Base-by-base conservation (phyloP, 2,888 invertebrate genomes). In the Thereva unica region DNA sequence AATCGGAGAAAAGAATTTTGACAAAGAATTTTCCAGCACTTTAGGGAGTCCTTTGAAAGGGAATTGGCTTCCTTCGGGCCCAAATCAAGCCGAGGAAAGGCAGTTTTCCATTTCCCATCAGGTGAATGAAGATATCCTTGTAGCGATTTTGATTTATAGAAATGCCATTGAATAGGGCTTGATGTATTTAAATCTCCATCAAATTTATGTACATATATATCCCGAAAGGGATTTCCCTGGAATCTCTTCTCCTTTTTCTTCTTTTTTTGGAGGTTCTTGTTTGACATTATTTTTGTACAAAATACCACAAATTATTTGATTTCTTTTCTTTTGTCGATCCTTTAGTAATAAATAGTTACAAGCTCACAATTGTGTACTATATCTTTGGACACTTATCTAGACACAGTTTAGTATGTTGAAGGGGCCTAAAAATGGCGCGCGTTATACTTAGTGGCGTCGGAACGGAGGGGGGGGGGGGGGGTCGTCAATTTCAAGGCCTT, bases 41-140 rank as follows among this genome's bases (percentile, higher is more conserved):
- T 59, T 59, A 38, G n/a, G 37, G 38, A 59, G 59, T 59, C 37
- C 38, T 47, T 59, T 59, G 49, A 40, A 23, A 45, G 38, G 38
- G 37, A 49, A 59, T 59, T 59, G 59, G 49, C 59, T 59, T 59
- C 59, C 37, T 59, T 59, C 23, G 59, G 49, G 59, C 59, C 59
- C 49, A 59, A 10, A 47, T 59, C 59, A 59, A 47, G 59, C 35
- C 5, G 23, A 23, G 23, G 23, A 23, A 23, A 23, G 23, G 23
- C 23, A 23, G 45, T 38, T 59, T 47, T 10, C 23, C 23, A 37
- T 38, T 37, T n/a, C 9, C 8, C 23, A 23, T 37, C 12, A 42
- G 7, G 37, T 47, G 37, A 47, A 38, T 35, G 10, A 12, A 38
- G 23, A 4, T 59, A 23, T 59, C 47, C 59, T 10, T 47, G n/a